Percentiles rank a stretch among this genome's conserved stretches.
Conservation (phyloP, 2,113 vertebrate genomes). For the Otolemur garnettii region DNA sequence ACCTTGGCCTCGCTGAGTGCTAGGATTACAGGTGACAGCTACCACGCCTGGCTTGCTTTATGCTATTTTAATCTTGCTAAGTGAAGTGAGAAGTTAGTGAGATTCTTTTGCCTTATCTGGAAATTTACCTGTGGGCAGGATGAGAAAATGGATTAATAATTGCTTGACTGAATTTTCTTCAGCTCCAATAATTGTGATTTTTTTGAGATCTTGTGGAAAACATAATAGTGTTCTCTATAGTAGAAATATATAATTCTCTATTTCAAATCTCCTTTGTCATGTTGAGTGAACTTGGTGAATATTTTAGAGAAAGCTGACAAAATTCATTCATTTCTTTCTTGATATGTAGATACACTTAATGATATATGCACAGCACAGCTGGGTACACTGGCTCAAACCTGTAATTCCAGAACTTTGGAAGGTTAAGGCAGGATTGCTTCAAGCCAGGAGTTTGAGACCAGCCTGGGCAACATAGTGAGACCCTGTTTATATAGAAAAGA, state of each 20-base stretch:
- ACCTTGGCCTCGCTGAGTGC: too few species aligned
- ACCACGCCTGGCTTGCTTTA: neutral
- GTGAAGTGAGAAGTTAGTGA: slow-evolving; percentile 20
- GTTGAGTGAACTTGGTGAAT: neutral
- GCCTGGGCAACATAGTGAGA: too few species aligned
- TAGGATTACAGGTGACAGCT: too few species aligned
- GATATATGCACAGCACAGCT: neutral
- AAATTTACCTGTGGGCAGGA: neutral
- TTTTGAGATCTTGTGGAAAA: slow-evolving; percentile 16
- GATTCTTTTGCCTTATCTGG: slow-evolving; percentile 14
- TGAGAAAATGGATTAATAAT: slow-evolving; percentile 2
- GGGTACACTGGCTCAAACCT: too few species aligned
- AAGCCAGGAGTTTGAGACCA: too few species aligned
- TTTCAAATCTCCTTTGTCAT: slow-evolving; percentile 13
- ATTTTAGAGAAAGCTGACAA: neutral
- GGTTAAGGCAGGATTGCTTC: too few species aligned
- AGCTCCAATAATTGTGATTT: neutral
- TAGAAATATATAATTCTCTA: neutral
- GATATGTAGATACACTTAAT: neutral
- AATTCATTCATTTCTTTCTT: neutral
- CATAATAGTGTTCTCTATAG: neutral
- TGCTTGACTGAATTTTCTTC: slow-evolving; percentile 22
- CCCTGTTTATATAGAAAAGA: too few species aligned
- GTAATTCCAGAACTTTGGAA: too few species aligned
- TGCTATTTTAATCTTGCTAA: slow-evolving; percentile 39